These are phyloP conservation scores for Neoaliturus tenellus DNA, from an alignment of 2,888 invertebrate species.

Conservation along the genomic window DNA sequence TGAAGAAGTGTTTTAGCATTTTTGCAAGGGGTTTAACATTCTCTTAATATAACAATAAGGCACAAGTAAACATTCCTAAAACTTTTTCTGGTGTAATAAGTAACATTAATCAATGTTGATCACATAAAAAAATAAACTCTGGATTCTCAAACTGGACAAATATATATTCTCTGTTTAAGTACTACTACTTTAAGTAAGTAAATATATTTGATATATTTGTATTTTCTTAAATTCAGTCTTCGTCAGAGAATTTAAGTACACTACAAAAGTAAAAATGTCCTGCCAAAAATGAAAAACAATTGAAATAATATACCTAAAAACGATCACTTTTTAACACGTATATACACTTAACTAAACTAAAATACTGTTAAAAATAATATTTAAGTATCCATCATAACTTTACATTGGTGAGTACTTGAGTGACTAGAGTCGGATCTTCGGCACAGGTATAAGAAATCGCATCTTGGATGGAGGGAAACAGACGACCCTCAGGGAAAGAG, in stretches of 20 bases:
- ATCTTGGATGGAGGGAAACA: constrained; percentile 73
- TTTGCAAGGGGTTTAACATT: too few species aligned
- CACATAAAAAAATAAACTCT: too few species aligned
- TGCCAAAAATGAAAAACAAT: not conserved
- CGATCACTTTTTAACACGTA: not conserved
- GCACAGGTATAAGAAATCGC: constrained; percentile 67
- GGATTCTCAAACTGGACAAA: too few species aligned
- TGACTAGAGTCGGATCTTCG: not conserved
- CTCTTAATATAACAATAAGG: too few species aligned
- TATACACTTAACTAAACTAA: not conserved
- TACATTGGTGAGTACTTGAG: not conserved
- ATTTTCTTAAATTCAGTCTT: not conserved
- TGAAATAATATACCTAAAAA: not conserved
- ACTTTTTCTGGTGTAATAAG: too few species aligned
- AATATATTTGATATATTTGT: not conserved
- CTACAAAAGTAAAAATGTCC: not conserved
- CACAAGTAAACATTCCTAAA: too few species aligned
- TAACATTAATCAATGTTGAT: too few species aligned
- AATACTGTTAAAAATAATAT: constrained; percentile 14
- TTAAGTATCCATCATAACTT: constrained; percentile 5
- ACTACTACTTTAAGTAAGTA: not conserved
- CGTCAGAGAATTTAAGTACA: not conserved
- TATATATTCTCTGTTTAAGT: too few species aligned
- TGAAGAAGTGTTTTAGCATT: too few species aligned
- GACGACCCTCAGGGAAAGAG: constrained; percentile 69